Percentiles rank a stretch among this genome's conserved stretches.
Evolutionary conservation across 2,888 invertebrate genomes (phyloP).

Genomic region (Allacma fusca): DNA sequence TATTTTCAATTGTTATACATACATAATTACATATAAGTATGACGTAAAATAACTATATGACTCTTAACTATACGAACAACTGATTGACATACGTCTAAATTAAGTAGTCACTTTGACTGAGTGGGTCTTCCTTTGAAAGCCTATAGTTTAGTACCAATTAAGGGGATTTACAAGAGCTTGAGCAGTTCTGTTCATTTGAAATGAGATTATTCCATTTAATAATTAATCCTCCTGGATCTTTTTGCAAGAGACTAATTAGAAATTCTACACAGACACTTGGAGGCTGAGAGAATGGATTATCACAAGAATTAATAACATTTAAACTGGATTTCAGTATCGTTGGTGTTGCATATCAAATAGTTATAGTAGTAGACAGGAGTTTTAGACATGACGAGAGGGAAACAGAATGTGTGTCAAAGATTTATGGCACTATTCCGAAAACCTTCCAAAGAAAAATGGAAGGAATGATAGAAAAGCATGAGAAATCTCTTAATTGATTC

Average conservation of each 20-base stretch:
- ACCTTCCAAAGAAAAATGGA: background rate
- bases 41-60: too few relatives aligned
- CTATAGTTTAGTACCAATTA: too few relatives aligned
- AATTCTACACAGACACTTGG: background rate
- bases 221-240: background rate
- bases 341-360: background rate
- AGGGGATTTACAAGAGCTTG: background rate
- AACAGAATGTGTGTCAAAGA: too few relatives aligned
- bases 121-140: too few relatives aligned
- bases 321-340: background rate
- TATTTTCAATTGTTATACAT: too few relatives aligned
- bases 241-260: background rate
- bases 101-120: too few relatives aligned
- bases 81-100: too few relatives aligned
- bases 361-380: too few relatives aligned
- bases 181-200: background rate
- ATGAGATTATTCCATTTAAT: background rate
- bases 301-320: conserved; percentile 4
- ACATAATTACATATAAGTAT: too few relatives aligned
- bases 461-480: background rate
- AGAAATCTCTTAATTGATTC: conserved; percentile 9
- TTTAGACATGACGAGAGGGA: too few relatives aligned
- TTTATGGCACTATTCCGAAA: background rate
- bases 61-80: too few relatives aligned
- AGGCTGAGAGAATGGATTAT: background rate